A percentile compares a stretch with the other conserved stretches of the same genome.
These are phyloP conservation scores for Corythornis madagascariensis DNA, from an alignment of 2,113 vertebrate species.

Conservation along the genomic window DNA sequence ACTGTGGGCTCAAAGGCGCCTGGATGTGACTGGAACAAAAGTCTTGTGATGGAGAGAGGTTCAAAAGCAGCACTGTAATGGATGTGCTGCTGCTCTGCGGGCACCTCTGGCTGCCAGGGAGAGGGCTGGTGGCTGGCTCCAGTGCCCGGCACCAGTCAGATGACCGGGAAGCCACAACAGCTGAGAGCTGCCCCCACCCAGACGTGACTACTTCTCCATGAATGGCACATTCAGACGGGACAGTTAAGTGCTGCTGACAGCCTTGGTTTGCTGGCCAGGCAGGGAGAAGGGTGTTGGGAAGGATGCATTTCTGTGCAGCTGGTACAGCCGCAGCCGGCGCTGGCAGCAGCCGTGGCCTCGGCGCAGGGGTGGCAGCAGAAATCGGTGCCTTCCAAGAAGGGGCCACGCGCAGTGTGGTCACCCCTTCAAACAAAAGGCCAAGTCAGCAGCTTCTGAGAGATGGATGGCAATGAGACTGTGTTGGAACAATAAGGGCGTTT, in stretches of 20 bases:
- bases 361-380: constrained; percentile 12
- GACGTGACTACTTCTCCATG: not conserved
- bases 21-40: not conserved
- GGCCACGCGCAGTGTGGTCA: constrained; percentile 20
- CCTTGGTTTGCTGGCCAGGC: not conserved
- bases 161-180: constrained; percentile 4
- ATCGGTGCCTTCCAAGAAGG: not conserved
- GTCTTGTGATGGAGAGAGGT: constrained; percentile 8
- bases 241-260: not conserved
- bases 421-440: constrained; percentile 58
- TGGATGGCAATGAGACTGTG: not conserved
- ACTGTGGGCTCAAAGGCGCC: not conserved
- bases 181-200: not conserved
- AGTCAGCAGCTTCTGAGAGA: constrained; percentile 48
- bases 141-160: not conserved
- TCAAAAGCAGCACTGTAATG: constrained; percentile 33
- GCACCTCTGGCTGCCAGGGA: not conserved
- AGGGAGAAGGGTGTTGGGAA: rapidly evolving
- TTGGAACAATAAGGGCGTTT: constrained; percentile 34
- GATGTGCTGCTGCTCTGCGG: not conserved
- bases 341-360: not conserved
- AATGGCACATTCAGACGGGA: constrained; percentile 9
- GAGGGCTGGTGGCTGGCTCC: not conserved
- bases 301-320: not conserved
- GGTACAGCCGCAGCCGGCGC: not conserved